Evolutionary conservation across 2,888 invertebrate species (phyloP), one percentile per base, ranked within the genome.

Genomic region (Atethmia centrago): DNA sequence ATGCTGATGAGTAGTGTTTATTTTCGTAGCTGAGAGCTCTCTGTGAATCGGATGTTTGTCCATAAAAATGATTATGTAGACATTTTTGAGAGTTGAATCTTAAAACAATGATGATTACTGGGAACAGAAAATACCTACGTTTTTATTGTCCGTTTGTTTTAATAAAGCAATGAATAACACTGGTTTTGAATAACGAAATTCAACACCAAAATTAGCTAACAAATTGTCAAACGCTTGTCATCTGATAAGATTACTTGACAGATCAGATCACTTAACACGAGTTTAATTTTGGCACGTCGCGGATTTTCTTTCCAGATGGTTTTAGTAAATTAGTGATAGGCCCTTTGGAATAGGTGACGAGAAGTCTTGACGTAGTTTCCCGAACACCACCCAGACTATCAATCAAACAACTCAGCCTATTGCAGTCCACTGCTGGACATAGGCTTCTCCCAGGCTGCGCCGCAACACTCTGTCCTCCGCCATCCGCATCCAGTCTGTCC

Each of bases 1-100:
- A 91, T 88, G 88, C 82, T 89, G 90, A 91, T 91, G 90, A 91
- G 90, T 89, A 74, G 69, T 74, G 92, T 92, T 93, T 94, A 94
- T 94, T 94, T 93, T 93, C 80, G 91, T 90, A 88, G 84, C 87
- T 82, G 84, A 87, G 81, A 87, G 86, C 83, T 80, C 82, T 80
- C 64, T 72, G 75, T 68, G 77, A 78, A 85, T 85, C 82, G 74
- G 75, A 87, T 85, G 77, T 81, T 77, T 79, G 75, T 82, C 59
- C 76, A 79, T 87, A 80, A 77, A 75, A 68, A 79, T 76, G 36
- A 82, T 77, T 70, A 66, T 63, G 67, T 80, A 71, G 16, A 64
- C 67, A 80, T 82, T 45, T 70, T 63, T 64, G 63, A 53, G 25
- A 47, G 69, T 61, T 71, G 74, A 80, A 82, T 82, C 70, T 63